These are phyloP conservation scores for Pagetopsis macropterus DNA, from an alignment of 2,797 vertebrate species.

Conservation along the genomic window DNA sequence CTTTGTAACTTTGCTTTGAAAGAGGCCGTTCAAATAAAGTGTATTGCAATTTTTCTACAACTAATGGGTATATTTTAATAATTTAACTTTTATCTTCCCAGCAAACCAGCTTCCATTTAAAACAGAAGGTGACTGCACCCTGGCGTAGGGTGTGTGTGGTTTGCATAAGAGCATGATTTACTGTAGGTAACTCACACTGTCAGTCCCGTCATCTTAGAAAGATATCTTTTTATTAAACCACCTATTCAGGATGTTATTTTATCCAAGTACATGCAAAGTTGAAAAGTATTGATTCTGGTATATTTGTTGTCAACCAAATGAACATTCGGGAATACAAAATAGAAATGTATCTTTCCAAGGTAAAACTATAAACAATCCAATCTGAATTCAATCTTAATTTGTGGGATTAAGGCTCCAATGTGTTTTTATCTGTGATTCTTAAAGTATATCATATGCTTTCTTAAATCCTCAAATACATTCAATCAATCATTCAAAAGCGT, in stretches of 20 bases:
- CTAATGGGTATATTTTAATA: background rate
- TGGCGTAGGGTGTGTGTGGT: slow-evolving; percentile 8
- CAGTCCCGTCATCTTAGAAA: no score
- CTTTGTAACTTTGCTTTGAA: background rate
- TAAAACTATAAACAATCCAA: background rate
- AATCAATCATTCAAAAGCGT: background rate
- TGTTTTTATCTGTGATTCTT: no score
- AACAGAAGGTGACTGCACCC: background rate
- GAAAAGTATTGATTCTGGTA: background rate
- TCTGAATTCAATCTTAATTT: background rate
- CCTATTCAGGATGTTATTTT: background rate
- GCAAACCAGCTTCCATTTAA: background rate
- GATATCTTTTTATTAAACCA: background rate
- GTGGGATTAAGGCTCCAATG: no score
- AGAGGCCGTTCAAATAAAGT: background rate
- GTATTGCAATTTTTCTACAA: no score
- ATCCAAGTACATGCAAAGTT: background rate
- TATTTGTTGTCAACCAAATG: background rate
- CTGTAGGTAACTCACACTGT: background rate
- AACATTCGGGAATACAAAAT: background rate
- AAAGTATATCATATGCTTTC: no score
- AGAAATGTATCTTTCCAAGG: background rate
- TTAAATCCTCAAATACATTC: no score
- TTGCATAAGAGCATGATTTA: slow-evolving; percentile 32
- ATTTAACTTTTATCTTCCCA: background rate